Base-by-base conservation (phyloP, 2,888 invertebrate genomes). In the Drosophila neonasuta region DNA sequence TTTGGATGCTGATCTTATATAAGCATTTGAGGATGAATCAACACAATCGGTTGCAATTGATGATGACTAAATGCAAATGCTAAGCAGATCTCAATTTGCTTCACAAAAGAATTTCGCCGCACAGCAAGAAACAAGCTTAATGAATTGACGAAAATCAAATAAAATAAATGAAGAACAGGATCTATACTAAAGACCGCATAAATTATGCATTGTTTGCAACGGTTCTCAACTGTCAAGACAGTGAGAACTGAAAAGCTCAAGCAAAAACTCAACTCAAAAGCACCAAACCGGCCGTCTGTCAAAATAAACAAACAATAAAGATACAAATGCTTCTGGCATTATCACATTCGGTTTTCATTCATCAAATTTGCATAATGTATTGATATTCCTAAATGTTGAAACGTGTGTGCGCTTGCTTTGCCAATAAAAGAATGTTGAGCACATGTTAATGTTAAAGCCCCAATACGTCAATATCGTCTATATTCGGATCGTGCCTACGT, bases 331-430 rank as follows among this genome's bases (percentile, higher is more conserved):
- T 69, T 60, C 70, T 54, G 68, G 54, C 36, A 52, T 61, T 48
- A 65, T 34, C 49, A 49, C 30, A 49, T 34, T 80, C 68, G 68
- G 68, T 64, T 85, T 85, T 85, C 74, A 66, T 74, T 80, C 58
- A 42, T 34, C 24, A 74, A 24, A 24, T 78, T 80, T 83, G 71
- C 86, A 85, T 85, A 85, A 68, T 60, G 42, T 56, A 45, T 45
- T 46, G 45, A 45, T 46, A 56, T 68, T 51, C 44, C 49, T 42
- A 58, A 20, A 70, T 68, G 70, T 71, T 67, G 48, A 84, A 65
- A 63, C 66, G 59, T 67, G 74, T 70, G 42, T 55, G 62, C 49
- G 20, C 20, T 20, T 20, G 36, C 10, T 46, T 57, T 57, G 30
- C 11, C 17, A 45, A 42, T 67, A 64, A 67, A 67, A 67, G 60